Evolutionary conservation across 2,797 vertebrate genomes (phyloP), one percentile per base, ranked within the genome.

Genomic region (Somateria mollissima): DNA sequence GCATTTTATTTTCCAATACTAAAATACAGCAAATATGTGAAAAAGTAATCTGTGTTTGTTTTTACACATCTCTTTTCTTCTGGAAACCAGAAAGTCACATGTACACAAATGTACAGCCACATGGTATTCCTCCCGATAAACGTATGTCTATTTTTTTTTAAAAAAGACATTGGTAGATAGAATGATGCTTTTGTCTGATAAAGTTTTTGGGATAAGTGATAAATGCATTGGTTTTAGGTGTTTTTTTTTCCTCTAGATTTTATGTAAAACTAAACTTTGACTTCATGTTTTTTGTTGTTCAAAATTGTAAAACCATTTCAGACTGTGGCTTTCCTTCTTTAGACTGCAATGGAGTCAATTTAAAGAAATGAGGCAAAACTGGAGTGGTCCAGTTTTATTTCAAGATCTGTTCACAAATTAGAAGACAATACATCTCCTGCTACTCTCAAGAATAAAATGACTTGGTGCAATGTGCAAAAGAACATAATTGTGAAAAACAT

Each of bases 1-100:
- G 45, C 36, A 90, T 93, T 95, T 92, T 60, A 57, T 92, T 43
- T 64, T 92, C 74, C 69, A 65, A 10, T 85, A 87, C 82, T 94
- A 95, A 92, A 92, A 95, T 27, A 75, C 36, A 92, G 39, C 75
- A 90, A 69, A 74, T 70, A 73, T 19, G 27, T 61, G 41, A 78
- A 65, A 60, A 80, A 69, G 61, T 8, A 41, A 92, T 30, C 27
- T 39, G 41, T 61, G n/a, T 14, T 75, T 90, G 24, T 51, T 95
- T 90, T 72, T 54, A 95, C 1, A 4, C 41, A 94, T 77, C 56
- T 54, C 30, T 57, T 70, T 65, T 57, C 21, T 76, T 71, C 57
- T 43, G 36, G 25, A 45, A 81, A 96, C 37, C 36, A 88, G n/a
- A 76, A 74, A 57, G 79, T 14, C 53, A 41, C 21, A 89, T 13